phyloP scores from a whole-genome alignment of 1,140 invertebrate species.

The Drosophila tristis region DNA sequence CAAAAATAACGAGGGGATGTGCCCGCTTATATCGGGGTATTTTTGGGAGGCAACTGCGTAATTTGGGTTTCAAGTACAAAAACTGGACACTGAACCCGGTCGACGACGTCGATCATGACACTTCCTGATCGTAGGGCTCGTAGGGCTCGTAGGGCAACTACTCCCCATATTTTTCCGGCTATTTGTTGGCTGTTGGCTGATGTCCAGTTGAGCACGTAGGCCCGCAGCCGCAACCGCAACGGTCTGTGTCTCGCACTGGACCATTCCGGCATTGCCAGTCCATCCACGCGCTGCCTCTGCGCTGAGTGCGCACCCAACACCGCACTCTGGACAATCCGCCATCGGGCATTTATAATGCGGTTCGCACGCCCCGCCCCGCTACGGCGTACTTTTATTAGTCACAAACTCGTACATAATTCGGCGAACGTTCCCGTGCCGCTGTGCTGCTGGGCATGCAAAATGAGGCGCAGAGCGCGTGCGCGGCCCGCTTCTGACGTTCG shows the following conservation, averaged over 20 bases:
- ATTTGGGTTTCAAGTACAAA: conserved; percentile 81
- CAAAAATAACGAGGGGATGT: conserved; percentile 53
- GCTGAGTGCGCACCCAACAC: conserved; percentile 27
- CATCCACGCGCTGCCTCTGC: conserved; percentile 30
- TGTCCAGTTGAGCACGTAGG: conserved; percentile 49
- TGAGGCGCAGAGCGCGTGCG: conserved; percentile 65
- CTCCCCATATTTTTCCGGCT: conserved; percentile 50
- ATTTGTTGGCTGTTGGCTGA: conserved; percentile 25
- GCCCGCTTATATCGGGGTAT: conserved; percentile 9
- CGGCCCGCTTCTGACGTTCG: conserved; percentile 46
- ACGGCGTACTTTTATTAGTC: conserved; percentile 30
- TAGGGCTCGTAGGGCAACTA: conserved; percentile 5
- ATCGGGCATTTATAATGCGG: conserved; percentile 44
- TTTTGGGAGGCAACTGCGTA: conserved; percentile 75
- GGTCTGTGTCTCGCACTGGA: conserved; percentile 2
- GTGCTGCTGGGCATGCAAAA: conserved; percentile 52
- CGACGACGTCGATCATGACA: conserved; percentile 24
- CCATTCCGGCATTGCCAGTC: conserved; percentile 33
- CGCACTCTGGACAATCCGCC: background rate
- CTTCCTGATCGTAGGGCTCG: conserved; percentile 61
- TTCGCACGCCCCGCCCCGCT: conserved; percentile 57
- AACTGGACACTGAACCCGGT: conserved; percentile 69
- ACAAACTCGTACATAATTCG: conserved; percentile 48
- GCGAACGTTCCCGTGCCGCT: conserved; percentile 9
- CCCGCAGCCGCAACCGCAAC: conserved; percentile 9